These are phyloP conservation scores for Drosophila pseudoobscura DNA, from an alignment of 1,140 invertebrate genomes.

Conservation along the genomic window DNA sequence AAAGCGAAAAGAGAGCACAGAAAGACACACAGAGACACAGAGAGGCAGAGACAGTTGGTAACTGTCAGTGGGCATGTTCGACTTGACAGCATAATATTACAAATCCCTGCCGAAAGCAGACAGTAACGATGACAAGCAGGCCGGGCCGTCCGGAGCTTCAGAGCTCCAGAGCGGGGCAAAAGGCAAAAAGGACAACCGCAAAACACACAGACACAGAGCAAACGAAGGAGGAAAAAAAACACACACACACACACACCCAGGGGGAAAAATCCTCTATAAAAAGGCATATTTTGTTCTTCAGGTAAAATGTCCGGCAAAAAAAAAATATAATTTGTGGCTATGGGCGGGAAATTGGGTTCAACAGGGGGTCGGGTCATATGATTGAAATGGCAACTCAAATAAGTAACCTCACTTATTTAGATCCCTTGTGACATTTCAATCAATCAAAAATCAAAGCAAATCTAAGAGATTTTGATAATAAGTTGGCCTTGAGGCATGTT, in stretches of 20 bases:
- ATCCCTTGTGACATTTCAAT: too few species aligned
- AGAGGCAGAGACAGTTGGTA: constrained; percentile 51
- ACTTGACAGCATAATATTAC: constrained; percentile 79
- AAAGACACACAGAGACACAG: too few species aligned
- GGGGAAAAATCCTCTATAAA: constrained; percentile 1
- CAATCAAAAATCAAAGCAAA: too few species aligned
- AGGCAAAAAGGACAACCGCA: constrained; percentile 33
- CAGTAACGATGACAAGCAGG: constrained; percentile 65
- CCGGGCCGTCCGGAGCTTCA: background rate
- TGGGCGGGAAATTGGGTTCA: constrained; percentile 4
- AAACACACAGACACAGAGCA: constrained; percentile 1
- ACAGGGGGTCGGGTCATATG: too few species aligned
- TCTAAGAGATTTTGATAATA: too few species aligned
- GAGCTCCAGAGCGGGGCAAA: background rate
- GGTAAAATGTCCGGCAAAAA: constrained; percentile 11
- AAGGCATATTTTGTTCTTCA: constrained; percentile 34
- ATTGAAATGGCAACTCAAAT: too few species aligned
- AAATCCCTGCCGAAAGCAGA: constrained; percentile 73
- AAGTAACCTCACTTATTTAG: too few species aligned
- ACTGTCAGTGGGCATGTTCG: constrained; percentile 74
- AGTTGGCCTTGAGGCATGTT: too few species aligned
- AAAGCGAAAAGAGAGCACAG: too few species aligned
- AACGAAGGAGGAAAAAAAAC: background rate
- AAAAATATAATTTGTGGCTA: background rate
- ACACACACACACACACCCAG: background rate